Evolutionary conservation across 2,888 invertebrate species (phyloP).

Genomic region (Sisyra nigra): DNA sequence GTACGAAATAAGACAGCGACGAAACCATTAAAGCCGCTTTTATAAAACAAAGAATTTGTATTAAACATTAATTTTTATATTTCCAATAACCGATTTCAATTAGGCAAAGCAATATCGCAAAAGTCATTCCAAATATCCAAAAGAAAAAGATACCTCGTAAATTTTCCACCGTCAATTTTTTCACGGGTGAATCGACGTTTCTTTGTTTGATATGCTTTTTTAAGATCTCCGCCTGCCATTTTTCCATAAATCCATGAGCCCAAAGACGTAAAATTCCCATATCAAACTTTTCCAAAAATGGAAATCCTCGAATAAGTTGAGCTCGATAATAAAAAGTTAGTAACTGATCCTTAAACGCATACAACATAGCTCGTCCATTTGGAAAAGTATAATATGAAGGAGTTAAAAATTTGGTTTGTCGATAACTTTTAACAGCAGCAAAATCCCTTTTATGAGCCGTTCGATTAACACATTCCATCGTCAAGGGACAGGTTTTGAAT

Average conservation of each 20-base stretch:
- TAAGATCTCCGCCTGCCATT: conserved; percentile 4
- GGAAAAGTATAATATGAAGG: conserved; percentile 1
- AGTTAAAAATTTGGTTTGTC: neutral
- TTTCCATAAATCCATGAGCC: neutral
- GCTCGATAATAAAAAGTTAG: neutral
- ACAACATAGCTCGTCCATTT: conserved; percentile 1
- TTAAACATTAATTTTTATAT: no score
- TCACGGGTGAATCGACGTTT: neutral
- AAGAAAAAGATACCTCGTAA: no score
- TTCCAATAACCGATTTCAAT: no score
- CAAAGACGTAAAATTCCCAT: neutral
- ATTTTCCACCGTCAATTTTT: no score
- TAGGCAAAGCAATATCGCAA: no score
- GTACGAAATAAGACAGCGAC: no score
- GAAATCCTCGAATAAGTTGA: conserved; percentile 1
- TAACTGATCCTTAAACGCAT: neutral
- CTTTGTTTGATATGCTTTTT: conserved; percentile 1
- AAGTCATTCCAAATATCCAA: no score
- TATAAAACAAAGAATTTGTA: no score
- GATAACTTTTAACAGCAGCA: conserved; percentile 1
- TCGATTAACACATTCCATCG: conserved; percentile 5
- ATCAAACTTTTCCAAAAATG: conserved; percentile 3
- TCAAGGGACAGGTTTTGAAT: neutral
- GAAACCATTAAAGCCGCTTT: no score
- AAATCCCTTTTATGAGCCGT: conserved; percentile 1